Conservation (phyloP, 1,140 invertebrate species). For the Heliconius eleuchia region DNA sequence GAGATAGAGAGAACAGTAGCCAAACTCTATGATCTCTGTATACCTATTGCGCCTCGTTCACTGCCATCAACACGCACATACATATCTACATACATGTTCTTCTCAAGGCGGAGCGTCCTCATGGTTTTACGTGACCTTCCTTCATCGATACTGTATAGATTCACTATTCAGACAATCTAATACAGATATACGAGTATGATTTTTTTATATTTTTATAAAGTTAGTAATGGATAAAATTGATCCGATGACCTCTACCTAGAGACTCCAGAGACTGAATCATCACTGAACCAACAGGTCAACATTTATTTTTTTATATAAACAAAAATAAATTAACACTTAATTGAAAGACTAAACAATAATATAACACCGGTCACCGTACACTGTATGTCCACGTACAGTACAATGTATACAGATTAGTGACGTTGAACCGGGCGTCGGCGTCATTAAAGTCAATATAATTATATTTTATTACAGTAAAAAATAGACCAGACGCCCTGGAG, state of each 20-base stretch:
- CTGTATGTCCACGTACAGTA: neutral
- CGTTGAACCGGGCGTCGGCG: neutral
- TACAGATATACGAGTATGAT: no score
- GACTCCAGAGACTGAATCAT: neutral
- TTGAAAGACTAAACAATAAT: neutral
- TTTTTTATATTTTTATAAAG: no score
- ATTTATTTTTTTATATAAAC: neutral
- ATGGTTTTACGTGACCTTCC: no score
- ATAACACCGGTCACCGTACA: neutral
- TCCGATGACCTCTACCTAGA: neutral
- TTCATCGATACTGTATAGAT: no score
- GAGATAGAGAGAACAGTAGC: no score
- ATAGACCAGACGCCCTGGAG: neutral
- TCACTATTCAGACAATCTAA: no score
- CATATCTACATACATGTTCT: no score
- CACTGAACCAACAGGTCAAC: neutral
- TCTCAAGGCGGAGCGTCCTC: no score
- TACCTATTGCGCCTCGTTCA: no score
- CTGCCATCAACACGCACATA: no score
- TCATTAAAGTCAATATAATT: constrained; percentile 6
- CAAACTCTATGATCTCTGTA: no score
- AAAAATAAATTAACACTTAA: neutral
- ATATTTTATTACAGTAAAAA: neutral
- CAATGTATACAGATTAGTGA: constrained; percentile 5
- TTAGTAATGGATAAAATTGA: neutral